Evolutionary conservation across 2,113 vertebrate species (phyloP).

Genomic region (Anser cygnoides): DNA sequence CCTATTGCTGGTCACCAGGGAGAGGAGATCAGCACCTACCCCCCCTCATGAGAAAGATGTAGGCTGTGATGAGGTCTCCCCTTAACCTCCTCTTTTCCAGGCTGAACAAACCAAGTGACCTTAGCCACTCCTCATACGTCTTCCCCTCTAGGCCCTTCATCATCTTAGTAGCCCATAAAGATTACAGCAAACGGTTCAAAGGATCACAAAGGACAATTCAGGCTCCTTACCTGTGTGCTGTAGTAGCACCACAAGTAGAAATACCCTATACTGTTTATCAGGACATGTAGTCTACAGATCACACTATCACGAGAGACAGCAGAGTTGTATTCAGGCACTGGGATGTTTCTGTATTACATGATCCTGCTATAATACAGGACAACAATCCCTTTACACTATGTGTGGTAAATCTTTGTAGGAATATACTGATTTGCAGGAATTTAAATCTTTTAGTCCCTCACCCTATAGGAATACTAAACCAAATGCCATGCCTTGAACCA

Average conservation of each 20-base stretch:
- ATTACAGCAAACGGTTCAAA: background rate
- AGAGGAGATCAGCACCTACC: too few species aligned
- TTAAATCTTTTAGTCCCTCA: background rate
- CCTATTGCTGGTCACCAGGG: too few species aligned
- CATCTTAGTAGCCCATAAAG: background rate
- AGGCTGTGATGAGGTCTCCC: too few species aligned
- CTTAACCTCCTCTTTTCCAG: too few species aligned
- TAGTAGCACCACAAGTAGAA: background rate
- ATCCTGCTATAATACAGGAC: background rate
- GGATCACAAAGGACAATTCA: background rate
- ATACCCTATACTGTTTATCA: background rate
- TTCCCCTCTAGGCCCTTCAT: too few species aligned
- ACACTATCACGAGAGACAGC: background rate
- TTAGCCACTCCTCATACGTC: too few species aligned
- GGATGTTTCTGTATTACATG: background rate
- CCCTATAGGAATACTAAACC: background rate
- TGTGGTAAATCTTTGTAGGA: background rate
- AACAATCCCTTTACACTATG: background rate
- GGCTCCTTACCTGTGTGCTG: background rate
- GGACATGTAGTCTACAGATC: background rate
- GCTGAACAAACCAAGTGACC: too few species aligned
- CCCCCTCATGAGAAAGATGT: too few species aligned
- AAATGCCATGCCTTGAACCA: background rate
- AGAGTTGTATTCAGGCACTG: background rate
- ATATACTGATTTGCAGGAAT: background rate